Conservation (phyloP, 1,140 invertebrate genomes). For the Micrasema longulum region DNA sequence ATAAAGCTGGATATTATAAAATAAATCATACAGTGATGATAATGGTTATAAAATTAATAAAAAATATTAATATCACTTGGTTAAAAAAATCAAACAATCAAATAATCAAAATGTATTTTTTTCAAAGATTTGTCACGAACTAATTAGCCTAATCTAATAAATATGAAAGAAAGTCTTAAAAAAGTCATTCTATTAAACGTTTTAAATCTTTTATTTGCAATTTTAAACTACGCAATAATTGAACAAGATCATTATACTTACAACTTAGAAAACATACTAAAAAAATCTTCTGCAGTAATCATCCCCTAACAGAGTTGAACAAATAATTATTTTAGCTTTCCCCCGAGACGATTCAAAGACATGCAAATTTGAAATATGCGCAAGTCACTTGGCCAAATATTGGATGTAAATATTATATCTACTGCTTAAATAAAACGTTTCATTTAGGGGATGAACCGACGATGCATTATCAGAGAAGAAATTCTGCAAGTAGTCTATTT, state of each 20-base stretch:
- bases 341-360: slow-evolving; percentile 42
- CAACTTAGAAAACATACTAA: background rate
- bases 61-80: too few species aligned
- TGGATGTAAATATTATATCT: slow-evolving; percentile 45
- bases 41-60: too few species aligned
- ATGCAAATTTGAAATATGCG: slow-evolving; percentile 46
- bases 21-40: too few species aligned
- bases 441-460: slow-evolving; percentile 12
- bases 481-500: background rate
- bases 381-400: slow-evolving; percentile 41
- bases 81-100: too few species aligned
- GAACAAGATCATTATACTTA: background rate
- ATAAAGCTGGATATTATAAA: too few species aligned
- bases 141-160: too few species aligned
- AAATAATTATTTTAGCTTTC: slow-evolving; percentile 41
- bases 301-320: slow-evolving; percentile 14
- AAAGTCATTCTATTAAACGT: too few species aligned
- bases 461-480: background rate
- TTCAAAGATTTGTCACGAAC: too few species aligned
- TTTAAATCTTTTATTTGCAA: too few species aligned
- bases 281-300: slow-evolving; percentile 32
- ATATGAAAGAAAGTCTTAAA: too few species aligned
- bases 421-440: slow-evolving; percentile 38
- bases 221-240: too few species aligned
- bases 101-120: too few species aligned